Evolutionary conservation across 2,113 vertebrate species (phyloP).

Genomic region (Geococcyx californianus): DNA sequence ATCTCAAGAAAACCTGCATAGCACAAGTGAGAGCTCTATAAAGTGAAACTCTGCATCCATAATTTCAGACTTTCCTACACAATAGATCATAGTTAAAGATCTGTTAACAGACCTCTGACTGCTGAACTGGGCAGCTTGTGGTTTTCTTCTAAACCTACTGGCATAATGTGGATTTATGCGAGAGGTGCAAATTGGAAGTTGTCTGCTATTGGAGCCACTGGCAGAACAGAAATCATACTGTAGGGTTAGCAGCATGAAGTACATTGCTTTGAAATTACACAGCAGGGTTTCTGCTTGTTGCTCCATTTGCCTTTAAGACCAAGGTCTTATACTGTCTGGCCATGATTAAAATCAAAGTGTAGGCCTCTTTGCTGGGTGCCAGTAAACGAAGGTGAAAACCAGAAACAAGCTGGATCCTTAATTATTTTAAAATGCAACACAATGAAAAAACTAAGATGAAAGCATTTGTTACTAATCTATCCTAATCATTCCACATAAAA

Average conservation of each 20-base stretch:
- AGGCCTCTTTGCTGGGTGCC: conserved; percentile 77
- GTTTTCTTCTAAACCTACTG: conserved; percentile 76
- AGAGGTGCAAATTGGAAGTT: conserved; percentile 83
- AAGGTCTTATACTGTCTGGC: conserved; percentile 75
- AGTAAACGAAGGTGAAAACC: conserved; percentile 79
- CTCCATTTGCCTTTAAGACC: conserved; percentile 63
- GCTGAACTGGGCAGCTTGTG: conserved; percentile 73
- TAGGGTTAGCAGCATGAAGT: conserved; percentile 79
- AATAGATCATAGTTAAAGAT: conserved; percentile 81
- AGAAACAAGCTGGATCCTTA: conserved; percentile 80
- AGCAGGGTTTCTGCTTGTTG: conserved; percentile 70
- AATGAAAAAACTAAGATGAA: conserved; percentile 76
- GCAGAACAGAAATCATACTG: conserved; percentile 78
- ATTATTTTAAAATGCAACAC: conserved; percentile 76
- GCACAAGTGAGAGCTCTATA: conserved; percentile 66
- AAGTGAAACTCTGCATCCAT: conserved; percentile 68
- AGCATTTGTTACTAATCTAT: conserved; percentile 77
- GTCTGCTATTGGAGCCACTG: conserved; percentile 68
- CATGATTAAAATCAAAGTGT: conserved; percentile 82
- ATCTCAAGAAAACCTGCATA: conserved; percentile 72
- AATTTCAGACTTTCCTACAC: conserved; percentile 69
- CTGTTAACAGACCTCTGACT: conserved; percentile 82
- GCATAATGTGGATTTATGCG: conserved; percentile 81
- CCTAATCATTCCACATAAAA: conserved; percentile 80
- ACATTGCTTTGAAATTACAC: conserved; percentile 83